These are phyloP conservation scores for Luperina nickerlii DNA, from an alignment of 2,888 invertebrate species.

Conservation along the genomic window DNA sequence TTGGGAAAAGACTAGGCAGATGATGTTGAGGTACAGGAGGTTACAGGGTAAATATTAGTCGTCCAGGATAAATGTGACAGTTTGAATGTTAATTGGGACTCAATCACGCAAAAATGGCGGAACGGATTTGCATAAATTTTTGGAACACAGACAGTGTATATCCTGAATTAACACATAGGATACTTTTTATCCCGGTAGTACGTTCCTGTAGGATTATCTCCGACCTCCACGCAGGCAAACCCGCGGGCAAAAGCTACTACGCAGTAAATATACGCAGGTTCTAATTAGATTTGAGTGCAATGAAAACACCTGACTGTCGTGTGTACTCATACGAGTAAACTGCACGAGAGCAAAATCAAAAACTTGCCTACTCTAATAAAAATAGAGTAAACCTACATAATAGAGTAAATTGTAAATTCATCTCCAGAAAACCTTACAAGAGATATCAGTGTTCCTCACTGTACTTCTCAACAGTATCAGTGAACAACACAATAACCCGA, in stretches of 20 bases:
- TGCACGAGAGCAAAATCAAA: neutral
- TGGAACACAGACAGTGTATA: no score
- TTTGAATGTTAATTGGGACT: no score
- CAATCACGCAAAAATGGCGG: no score
- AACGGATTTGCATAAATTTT: no score
- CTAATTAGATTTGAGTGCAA: neutral
- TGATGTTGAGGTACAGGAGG: neutral
- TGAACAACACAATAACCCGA: slow-evolving; percentile 38
- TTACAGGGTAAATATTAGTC: neutral
- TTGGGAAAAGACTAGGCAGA: neutral
- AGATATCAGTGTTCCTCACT: neutral
- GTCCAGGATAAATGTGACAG: no score
- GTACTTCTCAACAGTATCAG: slow-evolving; percentile 1
- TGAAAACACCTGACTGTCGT: neutral
- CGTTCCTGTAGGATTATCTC: no score
- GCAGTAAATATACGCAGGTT: neutral
- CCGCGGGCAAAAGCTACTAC: neutral
- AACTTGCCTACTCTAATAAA: neutral
- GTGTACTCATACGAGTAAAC: neutral
- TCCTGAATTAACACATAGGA: no score
- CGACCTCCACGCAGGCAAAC: no score
- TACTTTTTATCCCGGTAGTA: no score
- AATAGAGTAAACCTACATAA: neutral
- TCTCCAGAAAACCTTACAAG: neutral
- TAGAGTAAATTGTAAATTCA: neutral